These are phyloP conservation scores for Megalurothrips usitatus DNA, from an alignment of 2,888 invertebrate species.

Conservation along the genomic window DNA sequence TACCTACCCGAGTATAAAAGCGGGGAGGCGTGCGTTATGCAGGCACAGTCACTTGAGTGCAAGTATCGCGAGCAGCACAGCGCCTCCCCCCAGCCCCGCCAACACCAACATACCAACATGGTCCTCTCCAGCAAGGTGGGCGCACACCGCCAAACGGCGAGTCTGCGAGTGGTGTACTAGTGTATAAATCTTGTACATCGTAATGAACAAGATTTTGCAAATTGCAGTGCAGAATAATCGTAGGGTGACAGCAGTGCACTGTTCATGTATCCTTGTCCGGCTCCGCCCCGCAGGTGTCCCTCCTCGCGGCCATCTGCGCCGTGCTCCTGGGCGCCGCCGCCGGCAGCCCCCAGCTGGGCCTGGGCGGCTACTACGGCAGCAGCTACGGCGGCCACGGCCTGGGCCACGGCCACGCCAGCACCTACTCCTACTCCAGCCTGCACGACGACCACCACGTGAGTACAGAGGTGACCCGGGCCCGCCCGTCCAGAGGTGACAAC, in stretches of 20 bases:
- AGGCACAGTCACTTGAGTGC: not conserved
- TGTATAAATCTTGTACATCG: too few relatives aligned
- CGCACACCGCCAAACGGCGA: too few relatives aligned
- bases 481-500: too few relatives aligned
- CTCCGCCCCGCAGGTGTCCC: not conserved
- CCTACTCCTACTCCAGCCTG: conserved; percentile 18
- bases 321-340: not conserved
- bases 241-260: too few relatives aligned
- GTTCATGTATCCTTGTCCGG: too few relatives aligned
- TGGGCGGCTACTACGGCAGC: not conserved
- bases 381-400: not conserved
- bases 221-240: too few relatives aligned
- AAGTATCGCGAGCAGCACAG: not conserved
- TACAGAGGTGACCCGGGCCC: not conserved
- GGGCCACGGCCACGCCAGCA: not conserved
- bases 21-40: not conserved
- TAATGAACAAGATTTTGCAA: too few relatives aligned
- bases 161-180: too few relatives aligned
- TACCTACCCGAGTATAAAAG: conserved; percentile 10
- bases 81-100: not conserved
- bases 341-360: conserved; percentile 7
- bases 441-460: conserved; percentile 6
- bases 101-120: not conserved
- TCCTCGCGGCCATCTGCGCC: not conserved
- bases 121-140: not conserved